Evolutionary conservation across 2,113 vertebrate species (phyloP), one percentile per base, ranked within the genome.

Genomic region (Craseonycteris thonglongyai): DNA sequence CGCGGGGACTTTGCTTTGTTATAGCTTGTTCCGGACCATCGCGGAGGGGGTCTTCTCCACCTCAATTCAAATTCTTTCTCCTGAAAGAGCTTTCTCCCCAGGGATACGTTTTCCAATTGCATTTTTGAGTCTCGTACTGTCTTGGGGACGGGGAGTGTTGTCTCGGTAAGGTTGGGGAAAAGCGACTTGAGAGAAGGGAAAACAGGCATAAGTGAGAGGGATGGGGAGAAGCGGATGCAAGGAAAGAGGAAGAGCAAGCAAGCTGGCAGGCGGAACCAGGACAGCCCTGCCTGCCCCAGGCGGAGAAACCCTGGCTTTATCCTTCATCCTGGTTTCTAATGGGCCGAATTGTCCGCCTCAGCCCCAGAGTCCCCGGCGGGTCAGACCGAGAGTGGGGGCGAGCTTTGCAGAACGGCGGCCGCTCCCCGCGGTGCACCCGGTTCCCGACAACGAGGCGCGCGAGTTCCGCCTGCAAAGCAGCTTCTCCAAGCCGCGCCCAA

Each of bases 1-100:
- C 66, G 14, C 11, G n/a, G 24, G 42, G 79, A 90, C 90, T 92
- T 93, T 2, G 95, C 96, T 97, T 96, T 96, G 95, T 97, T 96
- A 54, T 33, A 47, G 92, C 90, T 47, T 3, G 28, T 61, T 86
- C 92, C 15, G 47, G 74, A 83, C 54, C 66, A 19, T 65, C 56
- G 40, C 94, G 75, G 90, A 92, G 93, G 96, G 96, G 95, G 84
- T 96, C 92, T 96, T 72, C 49, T 61, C 86, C 76, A 26, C 47
- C 72, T 90, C 93, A 24, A 24, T 82, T 76, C 35, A 21, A 66
- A 51, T 95, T 96, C 47, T 89, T 80, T 58, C 21, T 38, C 56
- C 13, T 2, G 28, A 35, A 94, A 93, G 82, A 95, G 91, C 51
- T 93, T 74, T 65, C 71, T 86, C 56, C 78, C 69, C n/a, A 93